Base-by-base conservation (phyloP, 2,797 vertebrate species). In the Loris lydekkerianus region DNA sequence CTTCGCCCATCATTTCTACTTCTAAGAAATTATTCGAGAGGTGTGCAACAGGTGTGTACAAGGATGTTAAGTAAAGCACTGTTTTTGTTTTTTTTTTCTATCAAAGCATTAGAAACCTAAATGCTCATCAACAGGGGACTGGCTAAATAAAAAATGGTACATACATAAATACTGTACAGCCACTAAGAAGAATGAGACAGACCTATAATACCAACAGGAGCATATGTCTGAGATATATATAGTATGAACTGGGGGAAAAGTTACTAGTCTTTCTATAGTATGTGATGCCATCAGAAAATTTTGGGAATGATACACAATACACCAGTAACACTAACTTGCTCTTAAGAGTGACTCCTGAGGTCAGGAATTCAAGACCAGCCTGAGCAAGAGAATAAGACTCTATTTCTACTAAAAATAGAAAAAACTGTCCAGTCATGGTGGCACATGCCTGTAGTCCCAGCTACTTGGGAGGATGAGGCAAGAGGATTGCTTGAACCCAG, bases 21-120 rank as follows among this genome's bases (percentile, higher is more conserved):
- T 91, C 46, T 93, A 97, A 87, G 46, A 78, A 93, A 92, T 72
- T 60, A 91, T 53, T 10, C 43, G 75, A 94, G 1, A 65, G 7
- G 5, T 77, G 1, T 75, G 27, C 11, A 89, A 77, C 81, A 91
- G 15, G 89, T 61, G 11, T 67, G 9, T 53, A 65, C 14, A 87
- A 37, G 56, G 31, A 87, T 75, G 20, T 40, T 86, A 82, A 60
- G 6, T 46, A 31, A 8, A 84, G 25, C 10, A 82, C 9, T 58
- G 7, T 53, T 53, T 53, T 46, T 34, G 34, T 43, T 43, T 43
- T 76, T 95, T 95, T 84, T 95, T 83, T 93, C 58, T 76, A 86
- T 87, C 4, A 81, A 93, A 85, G 2, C 23, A 27, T 18, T 77
- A 29, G 91, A 93, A 58, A 86, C 0, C 0, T 65, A 89, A 11